phyloP scores from a whole-genome alignment of 53 echinoderm and acorn worm genomes.

The Arbacia lixula region DNA sequence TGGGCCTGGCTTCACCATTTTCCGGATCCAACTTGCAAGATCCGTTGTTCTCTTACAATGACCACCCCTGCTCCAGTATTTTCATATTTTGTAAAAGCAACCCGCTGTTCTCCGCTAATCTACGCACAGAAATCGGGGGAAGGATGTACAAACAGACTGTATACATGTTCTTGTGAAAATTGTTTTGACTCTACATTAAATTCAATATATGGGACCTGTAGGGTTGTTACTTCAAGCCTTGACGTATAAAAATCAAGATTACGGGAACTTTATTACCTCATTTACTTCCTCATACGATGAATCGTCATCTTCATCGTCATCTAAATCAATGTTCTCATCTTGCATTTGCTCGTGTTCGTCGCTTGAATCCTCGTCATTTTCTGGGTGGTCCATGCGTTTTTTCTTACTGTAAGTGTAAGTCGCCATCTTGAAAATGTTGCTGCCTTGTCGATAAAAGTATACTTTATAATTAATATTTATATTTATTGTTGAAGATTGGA shows the following conservation, averaged over 20 bases:
- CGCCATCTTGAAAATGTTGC: conserved; percentile 73
- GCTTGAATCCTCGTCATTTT: conserved; percentile 41
- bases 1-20: too few species aligned
- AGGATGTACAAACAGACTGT: neutral
- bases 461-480: neutral
- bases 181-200: too few species aligned
- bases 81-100: too few species aligned
- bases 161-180: neutral
- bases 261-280: too few species aligned
- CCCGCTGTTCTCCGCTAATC: too few species aligned
- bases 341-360: conserved; percentile 3
- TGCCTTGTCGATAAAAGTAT: conserved; percentile 41
- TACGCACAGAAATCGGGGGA: neutral
- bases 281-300: conserved; percentile 78
- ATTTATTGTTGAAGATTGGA: too few species aligned
- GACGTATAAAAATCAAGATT: too few species aligned
- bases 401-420: conserved; percentile 84
- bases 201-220: too few species aligned
- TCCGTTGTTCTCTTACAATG: too few species aligned
- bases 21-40: too few species aligned
- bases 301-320: conserved; percentile 71
- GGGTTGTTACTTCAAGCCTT: neutral
- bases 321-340: conserved; percentile 52
- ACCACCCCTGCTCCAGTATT: too few species aligned
- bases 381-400: conserved; percentile 58